Conservation (phyloP, 2,888 invertebrate genomes). For the Callosobruchus maculatus region DNA sequence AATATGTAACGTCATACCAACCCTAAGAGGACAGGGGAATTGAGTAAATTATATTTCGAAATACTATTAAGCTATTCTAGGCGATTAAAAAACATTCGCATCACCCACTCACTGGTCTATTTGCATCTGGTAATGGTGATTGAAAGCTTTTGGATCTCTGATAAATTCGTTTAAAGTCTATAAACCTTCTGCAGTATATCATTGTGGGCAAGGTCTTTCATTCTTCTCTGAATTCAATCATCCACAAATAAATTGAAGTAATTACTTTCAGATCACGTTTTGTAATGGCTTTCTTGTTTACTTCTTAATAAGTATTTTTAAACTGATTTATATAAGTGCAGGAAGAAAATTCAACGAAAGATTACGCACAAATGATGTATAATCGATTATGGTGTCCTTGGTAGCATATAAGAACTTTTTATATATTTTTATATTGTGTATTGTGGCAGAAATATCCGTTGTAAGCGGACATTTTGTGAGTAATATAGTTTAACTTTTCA, state of each 20-base stretch:
- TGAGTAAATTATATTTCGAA: no score
- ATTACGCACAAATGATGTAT: not conserved
- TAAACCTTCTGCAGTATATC: not conserved
- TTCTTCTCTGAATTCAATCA: not conserved
- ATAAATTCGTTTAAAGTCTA: no score
- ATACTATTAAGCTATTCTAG: no score
- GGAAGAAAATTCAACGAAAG: not conserved
- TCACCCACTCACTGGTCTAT: no score
- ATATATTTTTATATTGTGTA: not conserved
- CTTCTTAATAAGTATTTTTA: not conserved
- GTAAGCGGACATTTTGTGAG: constrained; percentile 1
- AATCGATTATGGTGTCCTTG: not conserved
- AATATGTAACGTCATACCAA: no score
- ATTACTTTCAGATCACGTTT: not conserved
- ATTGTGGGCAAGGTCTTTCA: not conserved
- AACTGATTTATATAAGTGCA: not conserved
- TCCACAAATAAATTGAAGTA: not conserved
- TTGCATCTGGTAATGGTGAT: no score
- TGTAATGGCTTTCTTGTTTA: not conserved
- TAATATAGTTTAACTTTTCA: constrained; percentile 10
- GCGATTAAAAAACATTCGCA: no score
- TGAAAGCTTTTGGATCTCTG: no score
- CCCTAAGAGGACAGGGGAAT: no score
- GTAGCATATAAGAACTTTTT: not conserved
- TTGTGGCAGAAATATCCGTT: not conserved